Evolutionary conservation across 2,888 invertebrate genomes (phyloP).

Genomic region (Ornithoptera priamus): DNA sequence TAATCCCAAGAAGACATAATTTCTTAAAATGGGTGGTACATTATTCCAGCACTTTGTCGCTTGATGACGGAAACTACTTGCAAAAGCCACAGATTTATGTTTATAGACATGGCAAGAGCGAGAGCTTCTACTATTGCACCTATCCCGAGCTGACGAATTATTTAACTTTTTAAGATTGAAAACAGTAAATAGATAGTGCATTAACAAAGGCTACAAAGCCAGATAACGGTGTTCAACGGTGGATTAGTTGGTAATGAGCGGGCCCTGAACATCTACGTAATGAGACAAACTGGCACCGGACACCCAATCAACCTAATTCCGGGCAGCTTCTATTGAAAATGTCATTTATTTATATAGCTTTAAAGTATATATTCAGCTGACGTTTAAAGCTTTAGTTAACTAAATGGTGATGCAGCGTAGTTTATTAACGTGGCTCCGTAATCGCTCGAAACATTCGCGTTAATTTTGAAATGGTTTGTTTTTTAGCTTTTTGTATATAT

Average conservation of each 20-base stretch:
- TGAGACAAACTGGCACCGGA: constrained; percentile 7
- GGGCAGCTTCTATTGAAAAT: background rate
- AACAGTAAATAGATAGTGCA: background rate
- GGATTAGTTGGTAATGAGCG: constrained; percentile 2
- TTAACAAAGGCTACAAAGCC: background rate
- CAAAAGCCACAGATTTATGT: too few relatives aligned
- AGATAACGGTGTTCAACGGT: background rate
- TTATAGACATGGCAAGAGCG: too few relatives aligned
- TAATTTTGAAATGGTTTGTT: too few relatives aligned
- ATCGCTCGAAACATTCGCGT: background rate
- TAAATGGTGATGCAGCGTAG: background rate
- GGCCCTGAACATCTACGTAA: constrained; percentile 3
- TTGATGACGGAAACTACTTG: too few relatives aligned
- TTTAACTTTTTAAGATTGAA: background rate
- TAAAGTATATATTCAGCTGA: background rate
- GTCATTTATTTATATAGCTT: background rate
- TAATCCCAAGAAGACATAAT: too few relatives aligned
- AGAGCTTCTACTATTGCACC: too few relatives aligned
- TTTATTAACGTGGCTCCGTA: background rate
- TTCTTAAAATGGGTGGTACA: too few relatives aligned
- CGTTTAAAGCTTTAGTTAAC: background rate
- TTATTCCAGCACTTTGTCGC: too few relatives aligned
- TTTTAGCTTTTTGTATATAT: too few relatives aligned
- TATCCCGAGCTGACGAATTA: too few relatives aligned
- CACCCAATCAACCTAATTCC: constrained; percentile 15